A percentile compares a stretch with the other conserved stretches of the same genome.
Conservation (phyloP, 2,797 vertebrate species). For the Crenichthys baileyi region DNA sequence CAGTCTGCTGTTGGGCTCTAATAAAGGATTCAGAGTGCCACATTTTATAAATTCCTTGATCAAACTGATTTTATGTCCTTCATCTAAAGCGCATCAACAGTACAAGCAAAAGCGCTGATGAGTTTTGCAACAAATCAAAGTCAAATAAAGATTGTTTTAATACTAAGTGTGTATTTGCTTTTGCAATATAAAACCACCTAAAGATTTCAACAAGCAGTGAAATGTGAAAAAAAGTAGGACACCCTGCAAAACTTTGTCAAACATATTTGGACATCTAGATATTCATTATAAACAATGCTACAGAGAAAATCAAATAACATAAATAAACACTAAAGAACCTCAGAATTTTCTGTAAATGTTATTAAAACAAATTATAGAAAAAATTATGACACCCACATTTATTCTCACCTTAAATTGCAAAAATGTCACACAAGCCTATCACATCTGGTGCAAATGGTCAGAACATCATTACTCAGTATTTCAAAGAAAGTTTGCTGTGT, state of each 20-base stretch:
- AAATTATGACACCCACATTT: not conserved
- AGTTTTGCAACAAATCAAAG: not conserved
- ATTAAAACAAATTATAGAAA: not conserved
- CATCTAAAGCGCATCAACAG: not conserved
- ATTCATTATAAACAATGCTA: no score
- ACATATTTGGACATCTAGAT: no score
- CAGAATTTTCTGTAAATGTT: not conserved
- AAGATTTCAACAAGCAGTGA: no score
- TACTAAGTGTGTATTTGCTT: not conserved
- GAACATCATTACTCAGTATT: not conserved
- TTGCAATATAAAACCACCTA: not conserved
- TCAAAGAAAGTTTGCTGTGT: not conserved
- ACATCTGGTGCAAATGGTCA: no score
- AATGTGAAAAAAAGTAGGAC: no score
- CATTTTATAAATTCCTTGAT: not conserved
- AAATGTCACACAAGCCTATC: not conserved
- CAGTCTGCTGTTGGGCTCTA: constrained; percentile 13
- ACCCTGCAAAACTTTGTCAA: no score
- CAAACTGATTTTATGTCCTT: not conserved
- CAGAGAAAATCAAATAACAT: no score
- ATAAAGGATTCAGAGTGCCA: not conserved
- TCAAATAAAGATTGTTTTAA: not conserved
- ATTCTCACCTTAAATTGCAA: not conserved
- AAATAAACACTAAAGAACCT: not conserved
- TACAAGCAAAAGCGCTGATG: no score